phyloP scores from a whole-genome alignment of 2,797 vertebrate species.

The Podarcis siculus region DNA sequence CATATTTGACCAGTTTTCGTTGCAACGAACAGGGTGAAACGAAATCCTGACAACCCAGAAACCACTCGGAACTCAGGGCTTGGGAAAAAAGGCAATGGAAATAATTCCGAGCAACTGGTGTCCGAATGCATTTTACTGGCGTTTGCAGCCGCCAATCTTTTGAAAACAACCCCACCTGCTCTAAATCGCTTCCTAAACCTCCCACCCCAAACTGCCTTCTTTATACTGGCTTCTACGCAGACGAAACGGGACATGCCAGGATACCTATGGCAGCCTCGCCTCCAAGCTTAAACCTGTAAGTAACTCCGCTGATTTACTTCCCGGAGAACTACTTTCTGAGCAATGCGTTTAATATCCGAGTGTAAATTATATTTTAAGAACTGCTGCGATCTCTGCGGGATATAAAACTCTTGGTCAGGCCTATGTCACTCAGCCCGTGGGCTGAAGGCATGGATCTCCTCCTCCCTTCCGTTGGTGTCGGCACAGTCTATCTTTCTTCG shows the following conservation, averaged over 20 bases:
- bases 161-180: neutral
- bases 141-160: neutral
- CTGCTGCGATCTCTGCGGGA: neutral
- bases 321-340: neutral
- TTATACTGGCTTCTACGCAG: neutral
- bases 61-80: neutral
- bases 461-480: neutral
- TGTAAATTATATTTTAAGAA: neutral
- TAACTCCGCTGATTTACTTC: neutral
- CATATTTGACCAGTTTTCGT: slow-evolving; percentile 25
- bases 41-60: neutral
- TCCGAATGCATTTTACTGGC: neutral
- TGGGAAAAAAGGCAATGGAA: neutral
- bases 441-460: neutral
- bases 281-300: neutral
- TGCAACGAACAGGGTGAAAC: slow-evolving; percentile 42
- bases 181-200: neutral
- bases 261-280: neutral
- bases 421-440: neutral
- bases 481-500: neutral
- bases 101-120: neutral
- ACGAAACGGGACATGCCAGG: neutral
- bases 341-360: neutral
- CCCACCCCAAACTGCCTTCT: neutral
- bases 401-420: neutral